Percentiles rank a stretch among this genome's conserved stretches.
These are phyloP conservation scores for Leptodirus hochenwartii DNA, from an alignment of 2,888 invertebrate species.

Conservation along the genomic window DNA sequence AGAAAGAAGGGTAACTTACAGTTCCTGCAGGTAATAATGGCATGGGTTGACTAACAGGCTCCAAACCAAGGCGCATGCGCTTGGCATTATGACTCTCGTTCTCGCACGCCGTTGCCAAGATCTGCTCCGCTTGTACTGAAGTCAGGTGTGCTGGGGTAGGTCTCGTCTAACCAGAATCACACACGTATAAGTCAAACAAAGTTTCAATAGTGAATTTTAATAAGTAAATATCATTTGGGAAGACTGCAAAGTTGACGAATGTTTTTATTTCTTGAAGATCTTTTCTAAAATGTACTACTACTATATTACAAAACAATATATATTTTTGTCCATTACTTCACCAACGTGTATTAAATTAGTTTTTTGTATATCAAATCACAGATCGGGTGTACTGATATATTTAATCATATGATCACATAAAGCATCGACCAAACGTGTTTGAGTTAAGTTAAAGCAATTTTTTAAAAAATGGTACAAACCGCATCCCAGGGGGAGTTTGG, in stretches of 20 bases:
- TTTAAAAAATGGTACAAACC: constrained; percentile 35
- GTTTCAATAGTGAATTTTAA: constrained; percentile 6
- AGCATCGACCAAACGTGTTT: too few species aligned
- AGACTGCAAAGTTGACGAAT: too few species aligned
- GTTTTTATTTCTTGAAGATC: too few species aligned
- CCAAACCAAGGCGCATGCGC: constrained; percentile 87
- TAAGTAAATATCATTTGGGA: constrained; percentile 7
- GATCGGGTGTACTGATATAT: too few species aligned
- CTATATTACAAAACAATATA: too few species aligned
- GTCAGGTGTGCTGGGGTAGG: constrained; percentile 94
- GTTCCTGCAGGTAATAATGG: constrained; percentile 51
- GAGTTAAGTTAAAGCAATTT: too few species aligned
- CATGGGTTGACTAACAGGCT: constrained; percentile 85
- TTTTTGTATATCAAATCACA: too few species aligned
- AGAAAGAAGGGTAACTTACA: constrained; percentile 25
- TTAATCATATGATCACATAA: too few species aligned
- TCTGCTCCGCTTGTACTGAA: constrained; percentile 91
- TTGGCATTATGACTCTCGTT: constrained; percentile 96
- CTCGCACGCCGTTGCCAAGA: constrained; percentile 89
- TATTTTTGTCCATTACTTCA: too few species aligned
- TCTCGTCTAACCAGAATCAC: constrained; percentile 69
- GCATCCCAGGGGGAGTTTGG: constrained; percentile 68
- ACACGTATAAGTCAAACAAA: too few species aligned
- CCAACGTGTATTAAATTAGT: too few species aligned
- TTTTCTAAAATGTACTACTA: too few species aligned